phyloP scores from a whole-genome alignment of 2,888 invertebrate species.

The Limenitis camilla region DNA sequence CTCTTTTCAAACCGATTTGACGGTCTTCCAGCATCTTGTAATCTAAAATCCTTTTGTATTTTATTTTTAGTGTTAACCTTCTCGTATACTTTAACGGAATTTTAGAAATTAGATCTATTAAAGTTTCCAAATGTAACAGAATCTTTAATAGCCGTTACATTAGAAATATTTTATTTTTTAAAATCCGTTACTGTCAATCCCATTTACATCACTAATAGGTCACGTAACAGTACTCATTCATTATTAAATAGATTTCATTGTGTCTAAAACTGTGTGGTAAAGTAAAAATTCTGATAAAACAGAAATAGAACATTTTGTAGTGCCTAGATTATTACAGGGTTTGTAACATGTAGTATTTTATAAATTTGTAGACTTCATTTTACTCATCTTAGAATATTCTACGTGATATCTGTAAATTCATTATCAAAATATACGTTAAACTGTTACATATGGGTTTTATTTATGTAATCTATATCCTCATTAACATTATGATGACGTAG shows the following conservation, averaged over 20 bases:
- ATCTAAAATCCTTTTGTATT: constrained; percentile 5
- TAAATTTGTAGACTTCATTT: constrained; percentile 28
- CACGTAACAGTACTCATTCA: constrained; percentile 21
- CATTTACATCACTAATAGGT: constrained; percentile 17
- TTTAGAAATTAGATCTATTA: neutral
- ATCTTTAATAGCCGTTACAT: neutral
- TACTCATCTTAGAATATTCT: constrained; percentile 43
- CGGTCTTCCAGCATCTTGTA: constrained; percentile 20
- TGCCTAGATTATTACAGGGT: constrained; percentile 27
- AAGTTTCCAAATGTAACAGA: neutral
- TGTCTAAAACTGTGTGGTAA: constrained; percentile 19
- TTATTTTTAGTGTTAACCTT: neutral
- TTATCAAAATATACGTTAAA: constrained; percentile 70
- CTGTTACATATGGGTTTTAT: constrained; percentile 67
- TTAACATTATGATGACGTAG: constrained; percentile 21
- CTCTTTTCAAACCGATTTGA: constrained; percentile 29
- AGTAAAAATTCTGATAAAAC: constrained; percentile 5
- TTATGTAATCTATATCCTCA: constrained; percentile 42
- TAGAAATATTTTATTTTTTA: neutral
- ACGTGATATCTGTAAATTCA: constrained; percentile 68
- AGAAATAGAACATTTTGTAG: constrained; percentile 15
- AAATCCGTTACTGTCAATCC: constrained; percentile 1
- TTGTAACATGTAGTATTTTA: constrained; percentile 19
- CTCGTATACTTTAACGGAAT: neutral
- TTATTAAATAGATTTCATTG: constrained; percentile 15